Evolutionary conservation across 2,888 invertebrate species (phyloP).

Genomic region (Dascillus cervinus): DNA sequence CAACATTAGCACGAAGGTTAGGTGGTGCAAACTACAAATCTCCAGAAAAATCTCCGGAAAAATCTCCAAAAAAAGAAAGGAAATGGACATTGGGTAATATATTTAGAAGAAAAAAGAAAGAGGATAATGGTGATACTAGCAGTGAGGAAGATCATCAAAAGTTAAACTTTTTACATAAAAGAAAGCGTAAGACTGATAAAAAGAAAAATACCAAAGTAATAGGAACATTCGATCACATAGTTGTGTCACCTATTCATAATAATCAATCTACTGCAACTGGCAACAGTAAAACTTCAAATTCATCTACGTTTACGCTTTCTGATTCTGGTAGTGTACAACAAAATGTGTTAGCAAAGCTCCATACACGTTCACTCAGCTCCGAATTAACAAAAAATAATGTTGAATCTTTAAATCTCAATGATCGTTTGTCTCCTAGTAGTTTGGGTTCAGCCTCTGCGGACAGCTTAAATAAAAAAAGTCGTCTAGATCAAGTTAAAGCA

Average conservation of each 20-base stretch:
- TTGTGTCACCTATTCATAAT: conserved; percentile 37
- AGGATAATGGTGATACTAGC: conserved; percentile 51
- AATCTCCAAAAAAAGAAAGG: conserved; percentile 50
- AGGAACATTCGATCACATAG: conserved; percentile 61
- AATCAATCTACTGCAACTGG: too few relatives aligned
- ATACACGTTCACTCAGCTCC: conserved; percentile 33
- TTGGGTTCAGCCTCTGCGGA: conserved; percentile 46
- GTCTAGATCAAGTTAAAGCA: conserved; percentile 56
- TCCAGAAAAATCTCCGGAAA: conserved; percentile 39
- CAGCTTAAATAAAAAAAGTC: conserved; percentile 46
- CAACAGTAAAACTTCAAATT: conserved; percentile 19
- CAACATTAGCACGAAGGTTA: conserved; percentile 32
- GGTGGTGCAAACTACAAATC: conserved; percentile 46
- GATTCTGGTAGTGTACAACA: conserved; percentile 40
- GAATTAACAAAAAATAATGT: conserved; percentile 5
- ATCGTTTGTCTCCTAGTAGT: conserved; percentile 21
- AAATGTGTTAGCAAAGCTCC: conserved; percentile 32
- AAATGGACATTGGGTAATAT: conserved; percentile 79
- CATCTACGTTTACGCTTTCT: conserved; percentile 47
- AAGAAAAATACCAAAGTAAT: conserved; percentile 47
- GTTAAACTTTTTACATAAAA: conserved; percentile 36
- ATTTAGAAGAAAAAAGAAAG: conserved; percentile 67
- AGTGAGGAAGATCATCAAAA: conserved; percentile 40
- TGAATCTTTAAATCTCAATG: conserved; percentile 20
- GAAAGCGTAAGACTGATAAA: conserved; percentile 41